A percentile compares a stretch with the other conserved stretches of the same genome.
These are phyloP conservation scores for Brachionus manjavacas DNA, from an alignment of 1,140 invertebrate species.

Conservation along the genomic window DNA sequence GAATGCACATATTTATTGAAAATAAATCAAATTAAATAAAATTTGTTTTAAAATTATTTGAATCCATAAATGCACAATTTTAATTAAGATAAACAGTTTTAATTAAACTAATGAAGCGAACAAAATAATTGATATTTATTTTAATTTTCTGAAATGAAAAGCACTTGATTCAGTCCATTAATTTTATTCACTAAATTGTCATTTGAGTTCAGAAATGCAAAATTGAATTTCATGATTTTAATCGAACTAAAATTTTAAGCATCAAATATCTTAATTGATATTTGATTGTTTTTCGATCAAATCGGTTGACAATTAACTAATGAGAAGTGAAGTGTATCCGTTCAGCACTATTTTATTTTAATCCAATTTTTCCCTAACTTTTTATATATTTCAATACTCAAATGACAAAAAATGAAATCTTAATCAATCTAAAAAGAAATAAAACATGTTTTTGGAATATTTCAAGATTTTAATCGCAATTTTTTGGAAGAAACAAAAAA, in stretches of 20 bases:
- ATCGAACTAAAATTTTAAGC: not conserved
- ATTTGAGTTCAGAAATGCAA: constrained; percentile 8
- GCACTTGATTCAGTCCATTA: constrained; percentile 12
- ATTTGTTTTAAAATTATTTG: not conserved
- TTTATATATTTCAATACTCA: not conserved
- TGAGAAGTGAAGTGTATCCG: not conserved
- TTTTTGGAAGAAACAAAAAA: no score
- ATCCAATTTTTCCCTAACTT: not conserved
- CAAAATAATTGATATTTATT: not conserved
- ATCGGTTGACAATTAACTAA: not conserved
- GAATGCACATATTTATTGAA: not conserved
- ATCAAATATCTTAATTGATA: constrained; percentile 15
- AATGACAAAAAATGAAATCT: not conserved
- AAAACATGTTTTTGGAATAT: no score
- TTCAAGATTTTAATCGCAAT: no score
- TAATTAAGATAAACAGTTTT: constrained; percentile 22
- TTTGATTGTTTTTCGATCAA: not conserved
- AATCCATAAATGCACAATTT: not conserved
- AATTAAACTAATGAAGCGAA: constrained; percentile 10
- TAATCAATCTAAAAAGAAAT: no score
- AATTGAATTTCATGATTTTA: not conserved
- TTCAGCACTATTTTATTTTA: not conserved
- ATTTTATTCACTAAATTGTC: not conserved
- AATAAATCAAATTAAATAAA: not conserved
- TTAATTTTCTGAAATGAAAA: not conserved